phyloP scores from a whole-genome alignment of 2,797 vertebrate species.

The Prionace glauca region DNA sequence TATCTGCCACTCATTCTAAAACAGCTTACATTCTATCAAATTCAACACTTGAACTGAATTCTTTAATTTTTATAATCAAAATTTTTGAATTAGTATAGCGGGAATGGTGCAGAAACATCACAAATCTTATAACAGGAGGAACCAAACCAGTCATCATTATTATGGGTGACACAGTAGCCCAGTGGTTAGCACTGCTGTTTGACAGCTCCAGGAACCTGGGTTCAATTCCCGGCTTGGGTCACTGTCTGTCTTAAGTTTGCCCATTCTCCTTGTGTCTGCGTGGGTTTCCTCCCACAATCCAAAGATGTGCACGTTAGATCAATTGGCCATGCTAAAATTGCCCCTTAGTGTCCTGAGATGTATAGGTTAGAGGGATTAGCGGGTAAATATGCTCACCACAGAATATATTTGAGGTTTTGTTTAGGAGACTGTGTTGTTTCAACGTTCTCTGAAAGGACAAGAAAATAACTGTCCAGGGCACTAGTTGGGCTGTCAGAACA shows the following conservation, averaged over 20 bases:
- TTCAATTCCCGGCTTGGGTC: too few species aligned
- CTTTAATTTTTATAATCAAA: not conserved
- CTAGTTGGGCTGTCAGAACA: not conserved
- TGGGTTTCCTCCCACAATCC: too few species aligned
- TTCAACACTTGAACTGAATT: not conserved
- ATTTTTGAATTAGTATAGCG: not conserved
- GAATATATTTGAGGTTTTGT: not conserved
- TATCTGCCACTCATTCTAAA: slow-evolving; percentile 17
- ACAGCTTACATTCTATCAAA: not conserved
- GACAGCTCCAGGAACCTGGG: too few species aligned
- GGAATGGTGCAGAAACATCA: not conserved
- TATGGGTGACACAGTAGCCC: not conserved
- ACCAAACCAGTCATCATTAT: not conserved
- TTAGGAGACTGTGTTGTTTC: not conserved
- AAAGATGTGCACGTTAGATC: too few species aligned
- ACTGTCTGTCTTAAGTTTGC: too few species aligned
- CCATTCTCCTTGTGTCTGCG: too few species aligned
- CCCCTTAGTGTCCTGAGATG: too few species aligned
- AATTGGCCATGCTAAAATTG: too few species aligned
- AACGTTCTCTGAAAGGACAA: not conserved
- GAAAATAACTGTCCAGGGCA: not conserved
- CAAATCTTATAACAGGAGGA: not conserved
- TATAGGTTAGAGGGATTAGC: too few species aligned
- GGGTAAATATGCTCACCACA: too few species aligned
- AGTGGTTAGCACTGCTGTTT: too few species aligned